A percentile compares a stretch with the other conserved stretches of the same genome.
Evolutionary conservation across 2,888 invertebrate species (phyloP).

Genomic region (Conus canariensis): DNA sequence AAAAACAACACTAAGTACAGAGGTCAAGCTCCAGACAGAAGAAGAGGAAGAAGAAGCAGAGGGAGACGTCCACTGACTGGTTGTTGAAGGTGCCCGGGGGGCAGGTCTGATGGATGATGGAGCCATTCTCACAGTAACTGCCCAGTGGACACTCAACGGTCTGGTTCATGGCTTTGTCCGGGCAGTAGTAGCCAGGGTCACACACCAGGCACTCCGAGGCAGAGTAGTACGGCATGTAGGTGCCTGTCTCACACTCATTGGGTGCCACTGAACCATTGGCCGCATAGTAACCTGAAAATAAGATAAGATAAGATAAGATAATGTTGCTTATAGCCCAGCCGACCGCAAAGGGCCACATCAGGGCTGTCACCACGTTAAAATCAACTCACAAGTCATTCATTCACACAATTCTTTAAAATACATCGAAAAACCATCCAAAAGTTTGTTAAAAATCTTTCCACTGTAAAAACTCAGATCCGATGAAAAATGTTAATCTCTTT

Average conservation of each 20-base stretch:
- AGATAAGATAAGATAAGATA: neutral
- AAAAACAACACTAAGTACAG: too few relatives aligned
- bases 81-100: constrained; percentile 75
- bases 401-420: too few relatives aligned
- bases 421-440: too few relatives aligned
- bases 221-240: constrained; percentile 69
- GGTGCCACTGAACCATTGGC: constrained; percentile 69
- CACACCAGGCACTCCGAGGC: constrained; percentile 68
- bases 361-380: too few relatives aligned
- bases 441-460: too few relatives aligned
- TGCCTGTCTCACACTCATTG: constrained; percentile 71
- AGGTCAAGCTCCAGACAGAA: neutral
- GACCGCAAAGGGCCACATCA: too few relatives aligned
- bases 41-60: neutral
- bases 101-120: constrained; percentile 68
- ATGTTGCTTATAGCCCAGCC: too few relatives aligned
- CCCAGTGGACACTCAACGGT: constrained; percentile 72
- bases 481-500: too few relatives aligned
- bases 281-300: constrained; percentile 71
- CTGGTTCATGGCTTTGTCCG: constrained; percentile 71
- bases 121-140: constrained; percentile 72
- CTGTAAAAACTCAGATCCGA: too few relatives aligned
- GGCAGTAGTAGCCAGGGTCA: constrained; percentile 75
- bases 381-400: too few relatives aligned
- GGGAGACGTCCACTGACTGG: constrained; percentile 56